Conservation (phyloP, 2,888 invertebrate species). For the Malthinus flaveolus region DNA sequence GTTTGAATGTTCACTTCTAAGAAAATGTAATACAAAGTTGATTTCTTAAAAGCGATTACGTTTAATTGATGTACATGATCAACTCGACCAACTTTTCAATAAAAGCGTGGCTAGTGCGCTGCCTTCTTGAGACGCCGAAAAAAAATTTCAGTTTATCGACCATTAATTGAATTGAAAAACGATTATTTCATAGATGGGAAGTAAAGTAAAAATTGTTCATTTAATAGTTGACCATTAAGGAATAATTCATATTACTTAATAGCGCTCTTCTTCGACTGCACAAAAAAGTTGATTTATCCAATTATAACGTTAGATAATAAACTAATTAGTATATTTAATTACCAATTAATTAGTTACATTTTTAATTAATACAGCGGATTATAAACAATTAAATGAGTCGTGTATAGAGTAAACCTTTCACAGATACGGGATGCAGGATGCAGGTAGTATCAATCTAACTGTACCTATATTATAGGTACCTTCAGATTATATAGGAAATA, state of each 20-base stretch:
- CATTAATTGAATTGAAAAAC: conserved; percentile 1
- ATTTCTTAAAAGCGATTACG: conserved; percentile 35
- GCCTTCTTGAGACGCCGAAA: conserved; percentile 10
- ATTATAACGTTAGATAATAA: conserved; percentile 34
- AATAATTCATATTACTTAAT: conserved; percentile 15
- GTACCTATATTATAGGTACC: too few species aligned
- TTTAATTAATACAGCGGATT: conserved; percentile 35
- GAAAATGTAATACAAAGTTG: conserved; percentile 23
- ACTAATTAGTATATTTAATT: conserved; percentile 34
- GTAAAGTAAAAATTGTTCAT: conserved; percentile 6
- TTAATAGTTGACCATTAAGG: background rate
- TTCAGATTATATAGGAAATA: background rate
- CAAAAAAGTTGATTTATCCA: conserved; percentile 14
- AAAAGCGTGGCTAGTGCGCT: conserved; percentile 7
- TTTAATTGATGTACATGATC: conserved; percentile 32
- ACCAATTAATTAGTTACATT: conserved; percentile 32
- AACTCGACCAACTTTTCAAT: background rate
- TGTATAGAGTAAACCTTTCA: too few species aligned
- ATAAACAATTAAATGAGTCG: conserved; percentile 24
- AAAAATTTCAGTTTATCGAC: conserved; percentile 1
- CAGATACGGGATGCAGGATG: too few species aligned
- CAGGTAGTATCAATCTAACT: too few species aligned
- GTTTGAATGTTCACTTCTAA: conserved; percentile 1
- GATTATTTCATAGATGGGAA: background rate
- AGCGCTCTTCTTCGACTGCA: background rate